Base-by-base conservation (phyloP, 2,888 invertebrate genomes). In the Coelogynopora nodosa region DNA sequence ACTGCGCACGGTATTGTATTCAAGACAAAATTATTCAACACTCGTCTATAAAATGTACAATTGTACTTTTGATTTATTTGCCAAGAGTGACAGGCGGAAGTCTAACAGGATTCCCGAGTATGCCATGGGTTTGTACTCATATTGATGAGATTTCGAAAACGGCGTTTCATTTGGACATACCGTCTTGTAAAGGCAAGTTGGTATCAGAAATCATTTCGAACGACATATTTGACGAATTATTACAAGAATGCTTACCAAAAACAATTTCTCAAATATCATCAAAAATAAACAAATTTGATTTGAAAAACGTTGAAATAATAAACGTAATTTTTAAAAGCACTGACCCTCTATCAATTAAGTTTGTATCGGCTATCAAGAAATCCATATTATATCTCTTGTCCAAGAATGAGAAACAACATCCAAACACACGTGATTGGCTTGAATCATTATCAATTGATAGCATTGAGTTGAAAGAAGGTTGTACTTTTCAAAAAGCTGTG, bases 101-200 rank as follows among this genome's bases (percentile, higher is more conserved):
- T 74, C 23, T 74, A n/a, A 26, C 27, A 23, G 74, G 74, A 23
- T 74, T 74, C 23, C 74, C 74, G 5, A 26, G 74, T 74, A 26
- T 5, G 5, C 74, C 74, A 13, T 74, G 74, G 74, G 23, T 74
- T 74, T 74, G 10, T 26, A 23, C 23, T 74, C 74, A 74, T 26
- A 74, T 74, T 26, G 74, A 74, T 26, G 74, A 74, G 74, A 74
- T 74, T 74, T 74, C 74, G 23, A 74, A 74, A 13, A 74, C 23
- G 18, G 5, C 74, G 23, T 26, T n/a, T 74, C 23, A 5, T 13
- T 23, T 74, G 5, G 74, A 74, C 23, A 13, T 74, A 23, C 5
- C 74, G 27, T 23, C 10, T 74, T n/a, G 5, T 13, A 74, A 23
- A 74, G 23, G 23, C 27, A 74, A 74, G 23, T 74, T 26, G 23